Conservation (phyloP, 2,888 invertebrate species). For the Tenthredo distinguenda region DNA sequence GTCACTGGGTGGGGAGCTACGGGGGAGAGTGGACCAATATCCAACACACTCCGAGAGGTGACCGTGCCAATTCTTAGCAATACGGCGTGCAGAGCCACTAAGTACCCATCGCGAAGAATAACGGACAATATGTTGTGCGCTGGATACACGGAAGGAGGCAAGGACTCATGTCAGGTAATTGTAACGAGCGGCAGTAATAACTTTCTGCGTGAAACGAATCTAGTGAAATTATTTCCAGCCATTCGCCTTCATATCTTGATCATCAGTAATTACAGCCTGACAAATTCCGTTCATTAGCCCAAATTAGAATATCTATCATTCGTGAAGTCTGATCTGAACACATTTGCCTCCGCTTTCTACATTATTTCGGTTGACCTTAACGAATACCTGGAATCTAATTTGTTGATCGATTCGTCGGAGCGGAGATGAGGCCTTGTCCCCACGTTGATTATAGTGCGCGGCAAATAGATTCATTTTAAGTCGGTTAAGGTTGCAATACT, state of each 20-base stretch:
- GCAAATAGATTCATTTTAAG: background rate
- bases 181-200: background rate
- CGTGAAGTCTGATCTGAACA: background rate
- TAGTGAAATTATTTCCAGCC: background rate
- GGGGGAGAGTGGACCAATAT: constrained; percentile 85
- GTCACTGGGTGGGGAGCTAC: constrained; percentile 91
- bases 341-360: background rate
- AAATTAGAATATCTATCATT: background rate
- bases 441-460: background rate
- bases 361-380: background rate
- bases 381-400: background rate
- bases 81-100: constrained; percentile 83
- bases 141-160: constrained; percentile 85
- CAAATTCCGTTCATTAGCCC: background rate
- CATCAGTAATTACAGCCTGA: background rate
- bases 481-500: constrained; percentile 1
- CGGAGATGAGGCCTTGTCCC: constrained; percentile 15
- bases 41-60: constrained; percentile 87
- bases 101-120: constrained; percentile 84
- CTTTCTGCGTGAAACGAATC: background rate
- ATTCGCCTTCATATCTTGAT: background rate
- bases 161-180: constrained; percentile 87
- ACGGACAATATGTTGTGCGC: constrained; percentile 91
- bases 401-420: background rate
- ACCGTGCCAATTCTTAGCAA: constrained; percentile 86